Evolutionary conservation across 2,888 invertebrate genomes (phyloP), one percentile per base, ranked within the genome.

Genomic region (Dynastes grantii): DNA sequence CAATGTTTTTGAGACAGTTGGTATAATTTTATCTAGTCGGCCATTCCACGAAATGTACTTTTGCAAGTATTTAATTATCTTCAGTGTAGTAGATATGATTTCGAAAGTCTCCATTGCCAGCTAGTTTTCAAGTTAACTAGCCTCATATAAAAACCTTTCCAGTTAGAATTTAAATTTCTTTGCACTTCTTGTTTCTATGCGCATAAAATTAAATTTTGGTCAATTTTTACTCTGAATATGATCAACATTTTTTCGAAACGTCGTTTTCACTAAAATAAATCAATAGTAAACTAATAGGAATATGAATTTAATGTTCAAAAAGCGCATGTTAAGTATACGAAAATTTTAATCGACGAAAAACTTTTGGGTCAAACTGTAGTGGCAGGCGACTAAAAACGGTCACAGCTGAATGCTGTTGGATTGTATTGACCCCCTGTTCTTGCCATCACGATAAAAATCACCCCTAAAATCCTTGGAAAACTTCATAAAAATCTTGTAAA

Each of bases 321-420:
- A 61, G 6, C 5, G n/a, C 6, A 51, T 6, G 27, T 65, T 79
- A 32, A 71, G 53, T 76, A 81, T 81, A 82, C 81, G 82, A 82
- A 83, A 81, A 40, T 80, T 81, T 81, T 81, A 78, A 76, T 79
- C 64, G 76, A 78, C 80, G 73, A 76, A 63, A 73, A 79, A 78
- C 53, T 79, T 76, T 81, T 82, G 83, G 82, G 80, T 78, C 79
- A 80, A 77, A 80, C 64, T 76, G 82, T 82, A 82, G 82, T 78
- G 82, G 83, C 84, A 84, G 84, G 84, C 84, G 84, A 84, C 83
- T 82, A 16, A 68, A 37, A 76, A 80, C 76, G 70, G 83, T 83
- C 84, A 84, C 83, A 83, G 83, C 83, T 64, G 77, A 77, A 75
- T 70, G 84, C 84, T 85, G 84, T 84, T 84, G 84, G 84, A 84